Evolutionary conservation across 2,797 vertebrate genomes (phyloP).

Genomic region (Halcyon badia): DNA sequence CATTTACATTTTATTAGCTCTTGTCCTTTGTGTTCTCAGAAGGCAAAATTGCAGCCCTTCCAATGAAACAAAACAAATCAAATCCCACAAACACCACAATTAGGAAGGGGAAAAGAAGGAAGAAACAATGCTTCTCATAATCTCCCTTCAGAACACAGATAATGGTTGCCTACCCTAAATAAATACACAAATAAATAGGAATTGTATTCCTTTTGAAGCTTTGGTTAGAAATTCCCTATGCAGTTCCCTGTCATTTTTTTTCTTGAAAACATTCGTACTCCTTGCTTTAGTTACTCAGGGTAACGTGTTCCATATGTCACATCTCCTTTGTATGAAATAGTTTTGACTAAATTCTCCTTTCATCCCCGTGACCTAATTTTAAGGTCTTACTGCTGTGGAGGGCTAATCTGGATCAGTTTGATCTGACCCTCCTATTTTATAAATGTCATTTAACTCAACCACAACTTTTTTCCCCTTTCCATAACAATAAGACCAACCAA

Average conservation of each 20-base stretch:
- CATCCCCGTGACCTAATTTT: neutral
- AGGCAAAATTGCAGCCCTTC: neutral
- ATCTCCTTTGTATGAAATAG: conserved; percentile 25
- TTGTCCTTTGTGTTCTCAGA: neutral
- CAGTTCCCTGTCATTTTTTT: conserved; percentile 7
- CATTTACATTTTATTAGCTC: neutral
- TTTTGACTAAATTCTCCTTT: conserved; percentile 50
- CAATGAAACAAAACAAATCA: neutral
- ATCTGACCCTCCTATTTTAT: neutral
- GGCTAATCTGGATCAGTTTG: neutral
- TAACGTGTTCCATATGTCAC: conserved; percentile 80
- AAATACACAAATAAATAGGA: neutral
- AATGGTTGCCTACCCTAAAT: neutral
- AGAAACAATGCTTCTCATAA: neutral
- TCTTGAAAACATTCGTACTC: conserved; percentile 17
- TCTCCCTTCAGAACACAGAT: neutral
- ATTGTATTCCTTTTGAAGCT: conserved; percentile 22
- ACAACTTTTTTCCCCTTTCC: neutral
- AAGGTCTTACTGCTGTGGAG: conserved; percentile 31
- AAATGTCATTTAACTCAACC: conserved; percentile 3
- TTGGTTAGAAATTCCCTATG: conserved; percentile 19
- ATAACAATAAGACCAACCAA: neutral
- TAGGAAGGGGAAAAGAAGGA: neutral
- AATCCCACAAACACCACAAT: neutral
- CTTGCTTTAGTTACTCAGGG: conserved; percentile 49